Base-by-base conservation (phyloP, 2,113 vertebrate species). In the Lynx canadensis region DNA sequence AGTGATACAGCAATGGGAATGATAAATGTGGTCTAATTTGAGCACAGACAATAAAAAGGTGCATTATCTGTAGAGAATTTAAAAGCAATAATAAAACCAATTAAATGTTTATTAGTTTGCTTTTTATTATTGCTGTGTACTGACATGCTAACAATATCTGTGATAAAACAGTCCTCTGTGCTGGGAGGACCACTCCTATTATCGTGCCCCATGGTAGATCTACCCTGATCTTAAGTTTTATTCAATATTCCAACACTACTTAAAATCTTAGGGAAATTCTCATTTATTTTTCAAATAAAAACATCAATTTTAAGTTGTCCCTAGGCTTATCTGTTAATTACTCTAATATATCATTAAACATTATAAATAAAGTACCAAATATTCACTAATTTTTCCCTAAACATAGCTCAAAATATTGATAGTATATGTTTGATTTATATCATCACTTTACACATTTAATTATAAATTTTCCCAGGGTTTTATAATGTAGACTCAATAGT, bases 231-330 rank as follows among this genome's bases (percentile, higher is more conserved):
- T 57, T 57, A 90, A 5, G 3, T 90, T 89, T 19, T 50, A 33
- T 31, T n/a, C 63, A 86, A 60, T 63, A 4, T 83, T 80, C 33
- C 74, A 65, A 94, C 38, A 79, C 10, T 73, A 45, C 57, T 87
- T 90, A 89, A 85, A 92, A 79, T 96, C 27, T 76, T 76, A 91
- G 52, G n/a, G 5, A 36, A 89, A 63, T 78, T 87, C 5, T 82
- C 52, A 83, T 95, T 82, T 63, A 50, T 14, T 73, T 95, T 94
- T 92, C 21, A 89, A n/a, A 82, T 92, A 65, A 86, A 95, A 97
- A 85, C 68, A 82, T 52, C 18, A 74, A 78, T 69, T 55, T 33
- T 86, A 69, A 73, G 31, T 96, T 95, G 63, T 68, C n/a, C 21
- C 9, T 65, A 65, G 27, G 4, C n/a, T 94, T 69, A 78, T n/a